Evolutionary conservation across 2,797 vertebrate genomes (phyloP), one percentile per base, ranked within the genome.

Genomic region (Anguilla obscura): DNA sequence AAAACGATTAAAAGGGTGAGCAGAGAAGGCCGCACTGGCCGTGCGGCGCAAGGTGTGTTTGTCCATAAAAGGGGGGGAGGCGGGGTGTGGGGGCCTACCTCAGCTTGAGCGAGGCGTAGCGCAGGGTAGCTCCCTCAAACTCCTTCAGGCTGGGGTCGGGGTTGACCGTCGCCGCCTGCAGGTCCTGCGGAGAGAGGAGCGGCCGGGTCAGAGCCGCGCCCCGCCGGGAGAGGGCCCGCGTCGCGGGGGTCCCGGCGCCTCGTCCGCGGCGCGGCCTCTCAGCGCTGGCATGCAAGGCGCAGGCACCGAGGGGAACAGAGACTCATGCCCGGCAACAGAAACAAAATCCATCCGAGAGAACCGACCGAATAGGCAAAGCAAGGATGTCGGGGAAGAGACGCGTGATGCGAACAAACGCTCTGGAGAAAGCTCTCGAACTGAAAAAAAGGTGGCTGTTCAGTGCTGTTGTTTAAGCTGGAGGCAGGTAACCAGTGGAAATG

Each of bases 71-170:
- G 1, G 40, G 40, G 40, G 40, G 40, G 40, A 45, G 40, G 40
- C 40, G 4, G 3, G 40, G 24, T 40, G 18, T 1, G 58, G 52
- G n/a, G 3, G 18, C 85, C 48, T 45, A 89, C 89, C 86, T 76
- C 48, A 88, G 79, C 63, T 88, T 88, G 71, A 99, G 93, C 60
- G 98, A 98, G 48, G 98, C 98, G 69, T 99, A 99, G 89, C 98
- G 98, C 18, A 99, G 94, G 0, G 98, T 99, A 1, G 98, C 98
- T 90, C 98, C 98, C 95, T 99, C 97, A 92, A 99, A 99, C 21
- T 98, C 98, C 93, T 99, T 99, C 86, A 99, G 96, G 92, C 98
- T 99, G 89, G 98, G 97, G 89, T 99, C 98, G n/a, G 98, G 97
- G 90, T 99, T 97, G 88, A 98, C 97, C 3, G 97, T 98, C 91